A percentile compares a stretch with the other conserved stretches of the same genome.
Evolutionary conservation across 2,113 vertebrate genomes (phyloP).

Genomic region (Willisornis vidua): DNA sequence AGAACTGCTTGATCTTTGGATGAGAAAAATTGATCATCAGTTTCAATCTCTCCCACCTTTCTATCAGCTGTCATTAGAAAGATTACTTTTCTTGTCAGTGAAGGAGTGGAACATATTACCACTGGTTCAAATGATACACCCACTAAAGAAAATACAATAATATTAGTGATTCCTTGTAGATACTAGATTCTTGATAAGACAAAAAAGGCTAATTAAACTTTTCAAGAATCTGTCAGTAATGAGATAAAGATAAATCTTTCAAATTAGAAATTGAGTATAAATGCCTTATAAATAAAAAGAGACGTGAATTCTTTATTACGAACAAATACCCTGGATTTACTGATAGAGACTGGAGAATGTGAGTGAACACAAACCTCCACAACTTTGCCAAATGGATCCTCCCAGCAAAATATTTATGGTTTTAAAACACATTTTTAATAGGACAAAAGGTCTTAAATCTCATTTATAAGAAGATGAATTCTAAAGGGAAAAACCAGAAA

Average conservation of each 20-base stretch:
- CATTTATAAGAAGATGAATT: background rate
- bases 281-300: background rate
- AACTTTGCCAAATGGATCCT: background rate
- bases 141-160: background rate
- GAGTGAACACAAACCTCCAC: background rate
- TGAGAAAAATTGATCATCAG: background rate
- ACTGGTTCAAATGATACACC: background rate
- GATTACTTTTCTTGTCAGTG: background rate
- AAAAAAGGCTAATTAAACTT: background rate
- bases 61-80: background rate
- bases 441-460: background rate
- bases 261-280: background rate
- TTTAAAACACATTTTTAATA: background rate
- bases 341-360: background rate
- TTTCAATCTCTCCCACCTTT: background rate
- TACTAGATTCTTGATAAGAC: background rate
- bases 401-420: background rate
- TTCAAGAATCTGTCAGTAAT: background rate
- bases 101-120: background rate
- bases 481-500: background rate
- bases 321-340: background rate
- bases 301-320: background rate
- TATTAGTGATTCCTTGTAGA: background rate
- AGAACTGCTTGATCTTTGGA: background rate
- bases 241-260: background rate